Conservation (phyloP, 2,113 vertebrate genomes). For the Callaeas wilsoni region DNA sequence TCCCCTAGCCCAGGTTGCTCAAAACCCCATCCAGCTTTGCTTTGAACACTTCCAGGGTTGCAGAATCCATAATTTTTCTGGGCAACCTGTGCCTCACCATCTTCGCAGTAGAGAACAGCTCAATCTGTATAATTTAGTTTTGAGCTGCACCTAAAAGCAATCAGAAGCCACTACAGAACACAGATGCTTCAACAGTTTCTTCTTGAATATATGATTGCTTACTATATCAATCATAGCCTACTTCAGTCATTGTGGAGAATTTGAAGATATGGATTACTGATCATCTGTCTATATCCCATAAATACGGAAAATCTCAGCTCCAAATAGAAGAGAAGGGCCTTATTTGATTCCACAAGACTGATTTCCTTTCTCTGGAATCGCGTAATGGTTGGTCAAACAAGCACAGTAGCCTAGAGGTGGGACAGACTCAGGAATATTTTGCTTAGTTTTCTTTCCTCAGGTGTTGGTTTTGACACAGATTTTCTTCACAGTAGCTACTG, state of each 20-base stretch:
- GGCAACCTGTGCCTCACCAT: not conserved
- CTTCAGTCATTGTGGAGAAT: not conserved
- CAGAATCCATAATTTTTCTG: not conserved
- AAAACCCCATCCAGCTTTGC: not conserved
- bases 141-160: not conserved
- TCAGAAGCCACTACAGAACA: not conserved
- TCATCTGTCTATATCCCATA: not conserved
- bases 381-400: not conserved
- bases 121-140: not conserved
- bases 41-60: not conserved
- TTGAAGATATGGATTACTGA: not conserved
- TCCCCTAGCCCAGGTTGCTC: not conserved
- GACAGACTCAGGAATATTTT: not conserved
- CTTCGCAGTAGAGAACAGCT: not conserved
- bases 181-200: not conserved
- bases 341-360: not conserved
- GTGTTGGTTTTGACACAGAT: not conserved
- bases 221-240: not conserved
- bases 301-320: not conserved
- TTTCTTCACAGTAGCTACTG: not conserved
- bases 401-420: not conserved
- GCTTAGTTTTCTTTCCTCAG: not conserved
- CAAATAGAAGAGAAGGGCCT: not conserved
- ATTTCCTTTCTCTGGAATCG: not conserved
- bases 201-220: not conserved